Base-by-base conservation (phyloP, 2,113 vertebrate species). In the Carollia perspicillata region DNA sequence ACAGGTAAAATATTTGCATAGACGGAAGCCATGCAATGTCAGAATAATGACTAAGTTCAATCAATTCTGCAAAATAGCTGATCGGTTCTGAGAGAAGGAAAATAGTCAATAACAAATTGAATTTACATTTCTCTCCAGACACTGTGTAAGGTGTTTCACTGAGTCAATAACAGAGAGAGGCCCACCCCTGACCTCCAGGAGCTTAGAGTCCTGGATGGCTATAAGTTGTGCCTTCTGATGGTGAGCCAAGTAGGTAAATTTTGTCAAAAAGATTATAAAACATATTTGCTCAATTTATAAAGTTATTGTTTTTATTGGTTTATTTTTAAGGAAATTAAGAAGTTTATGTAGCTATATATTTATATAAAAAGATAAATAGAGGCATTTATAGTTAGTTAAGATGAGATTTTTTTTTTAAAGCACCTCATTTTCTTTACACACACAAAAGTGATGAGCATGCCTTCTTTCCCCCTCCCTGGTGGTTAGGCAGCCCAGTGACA, bases 31-130 rank as follows among this genome's bases (percentile, higher is more conserved):
- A 66, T 23, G 33, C 20, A 74, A 30, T 69, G 47, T 68, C 33
- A 53, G 47, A 42, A 85, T 81, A 58, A 96, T 63, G 55, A 85
- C 12, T 51, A 72, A 78, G 60, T 78, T 60, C 26, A 58, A 77
- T 96, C 51, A 84, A 63, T 74, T 51, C 95, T 94, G 20, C 44
- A 93, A 94, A 96, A 91, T 1, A 97, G 20, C 17, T 49, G 16
- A 49, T 91, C 53, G 49, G 30, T 86, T 89, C 63, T 89, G 18
- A 83, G 26, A 89, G 37, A 42, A 88, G 18, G 14, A 65, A 94
- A 91, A 89, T 18, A 94, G 69, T 55, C 63, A 74, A 17, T 72
- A 75, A 84, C 35, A 92, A 95, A 92, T 13, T 23, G 6, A 22
- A 60, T 28, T 35, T 16, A 83, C 8, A 20, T 78, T 89, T 60